Evolutionary conservation across 2,113 vertebrate genomes (phyloP), one percentile per base, ranked within the genome.

Genomic region (Oryctolagus cuniculus): DNA sequence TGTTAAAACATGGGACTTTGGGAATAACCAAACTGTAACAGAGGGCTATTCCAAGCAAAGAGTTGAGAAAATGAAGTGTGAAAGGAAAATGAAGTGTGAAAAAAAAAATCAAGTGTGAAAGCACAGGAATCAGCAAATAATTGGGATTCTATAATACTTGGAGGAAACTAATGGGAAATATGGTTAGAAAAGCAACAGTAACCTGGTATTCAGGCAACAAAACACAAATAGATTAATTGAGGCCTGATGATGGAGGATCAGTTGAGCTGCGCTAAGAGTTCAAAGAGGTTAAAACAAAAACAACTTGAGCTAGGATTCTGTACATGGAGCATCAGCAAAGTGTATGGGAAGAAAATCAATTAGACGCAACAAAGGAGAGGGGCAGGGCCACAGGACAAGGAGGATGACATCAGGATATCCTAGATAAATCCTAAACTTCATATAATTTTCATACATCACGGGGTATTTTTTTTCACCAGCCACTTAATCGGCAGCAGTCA

Each of bases 191-290:
- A 85, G 53, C 38, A 73, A 29, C 34, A 74, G 34, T 74, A 58
- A 73, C 24, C 55, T 74, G 58, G 67, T 34, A 81, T 81, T n/a
- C 86, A 27, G 81, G 55, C 73, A 94, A 94, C 55, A 73, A 80
- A 34, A 66, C 12, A 34, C 6, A 80, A 90, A 80, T 0, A 24
- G 55, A 53, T 51, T 77, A 64, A 77, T 0, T 73, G 74, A 70
- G 5, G 17, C 34, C 8, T n/a, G 8, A 27, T 6, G 7, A 4
- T 75, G 7, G 58, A 25, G 74, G 38, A 70, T 27, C 51, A 94
- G 22, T 2, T 67, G 22, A 73, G 38, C n/a, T 64, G 38, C 74
- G 10, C 0, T 13, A 79, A 80, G 27, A 79, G 49, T n/a, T 58
- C 58, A 29, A 31, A 63, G 49, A 63, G n/a, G 11, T 6, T n/a